Base-by-base conservation (phyloP, 37 sponge, comb jelly and placozoan species). In the Ephydatia muelleri region DNA sequence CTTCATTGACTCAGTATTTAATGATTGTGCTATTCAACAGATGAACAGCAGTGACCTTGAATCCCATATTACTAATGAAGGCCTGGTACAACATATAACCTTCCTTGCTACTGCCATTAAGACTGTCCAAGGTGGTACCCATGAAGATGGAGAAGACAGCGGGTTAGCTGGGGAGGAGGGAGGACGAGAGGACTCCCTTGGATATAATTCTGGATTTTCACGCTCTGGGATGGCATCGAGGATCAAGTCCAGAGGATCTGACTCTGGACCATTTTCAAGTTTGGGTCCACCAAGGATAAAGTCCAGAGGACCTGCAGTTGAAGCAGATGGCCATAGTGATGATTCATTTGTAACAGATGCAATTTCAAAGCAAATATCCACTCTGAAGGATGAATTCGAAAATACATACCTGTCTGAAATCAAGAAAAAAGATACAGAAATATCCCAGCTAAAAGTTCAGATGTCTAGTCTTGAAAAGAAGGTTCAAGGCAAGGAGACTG, bases 381-480 rank as follows among this genome's bases (percentile, higher is more conserved):
- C 23, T 2, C 25, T 73, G 0, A 73, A 25, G 25, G 14, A 5
- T 25, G 74, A 73, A 31, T 23, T 73, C 3, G 32, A 73, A 73
- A 37, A 36, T 38, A 73, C 35, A 0, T 22, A 33, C 21, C 31
- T 23, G 31, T 23, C 4, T 36, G 91, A 79, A 43, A 28, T 75
- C 11, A 38, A 49, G 27, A 25, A 0, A 33, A 80, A 77, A 68
- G 85, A 80, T 29, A 78, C 72, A n/a, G 67, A 83, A 74, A 87
- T 84, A 25, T n/a, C 21, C 4, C 16, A 33, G 12, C 73, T 93
- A n/a, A 22, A 75, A 29, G 11, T 49, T 0, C 65, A 74, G 12
- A 25, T 93, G 34, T 57, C 33, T 16, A 72, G 80, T 65, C 25
- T 89, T 47, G 87, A 93, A 79, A 85, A 74, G 38, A 81, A 48